A percentile compares a stretch with the other conserved stretches of the same genome.
phyloP scores from a whole-genome alignment of 2,888 invertebrate genomes.

The Apomyelois bistriatella region DNA sequence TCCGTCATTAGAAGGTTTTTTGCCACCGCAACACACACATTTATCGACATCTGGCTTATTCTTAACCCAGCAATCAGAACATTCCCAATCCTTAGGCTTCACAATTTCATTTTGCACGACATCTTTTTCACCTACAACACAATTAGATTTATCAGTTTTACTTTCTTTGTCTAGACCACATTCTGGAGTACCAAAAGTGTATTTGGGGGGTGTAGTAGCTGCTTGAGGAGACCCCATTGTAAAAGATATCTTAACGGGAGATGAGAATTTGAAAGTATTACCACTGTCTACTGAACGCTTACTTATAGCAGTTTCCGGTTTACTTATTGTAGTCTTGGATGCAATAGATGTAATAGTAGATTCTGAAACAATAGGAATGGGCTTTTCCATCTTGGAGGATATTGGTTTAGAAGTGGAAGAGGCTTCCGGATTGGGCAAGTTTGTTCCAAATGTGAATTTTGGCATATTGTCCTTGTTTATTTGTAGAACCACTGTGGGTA shows the following conservation, averaged over 20 bases:
- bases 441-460: conserved; percentile 43
- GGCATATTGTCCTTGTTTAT: conserved; percentile 57
- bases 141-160: conserved; percentile 24
- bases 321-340: background rate
- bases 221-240: conserved; percentile 23
- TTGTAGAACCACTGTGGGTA: conserved; percentile 48
- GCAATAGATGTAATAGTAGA: background rate
- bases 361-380: background rate
- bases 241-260: conserved; percentile 41
- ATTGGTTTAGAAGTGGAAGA: background rate
- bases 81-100: conserved; percentile 38
- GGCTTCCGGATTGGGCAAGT: conserved; percentile 13
- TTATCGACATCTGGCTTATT: conserved; percentile 42
- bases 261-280: conserved; percentile 46
- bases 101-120: conserved; percentile 15
- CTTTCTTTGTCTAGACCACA: conserved; percentile 32
- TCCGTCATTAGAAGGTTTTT: conserved; percentile 23
- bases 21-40: conserved; percentile 48
- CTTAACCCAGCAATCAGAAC: conserved; percentile 45
- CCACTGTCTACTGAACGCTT: conserved; percentile 28
- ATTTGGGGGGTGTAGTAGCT: conserved; percentile 30
- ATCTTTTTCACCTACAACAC: conserved; percentile 30
- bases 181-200: conserved; percentile 49
- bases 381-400: background rate
- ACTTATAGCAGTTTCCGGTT: conserved; percentile 18